Base-by-base conservation (phyloP, 2,888 invertebrate species). In the Antheraea assamensis region DNA sequence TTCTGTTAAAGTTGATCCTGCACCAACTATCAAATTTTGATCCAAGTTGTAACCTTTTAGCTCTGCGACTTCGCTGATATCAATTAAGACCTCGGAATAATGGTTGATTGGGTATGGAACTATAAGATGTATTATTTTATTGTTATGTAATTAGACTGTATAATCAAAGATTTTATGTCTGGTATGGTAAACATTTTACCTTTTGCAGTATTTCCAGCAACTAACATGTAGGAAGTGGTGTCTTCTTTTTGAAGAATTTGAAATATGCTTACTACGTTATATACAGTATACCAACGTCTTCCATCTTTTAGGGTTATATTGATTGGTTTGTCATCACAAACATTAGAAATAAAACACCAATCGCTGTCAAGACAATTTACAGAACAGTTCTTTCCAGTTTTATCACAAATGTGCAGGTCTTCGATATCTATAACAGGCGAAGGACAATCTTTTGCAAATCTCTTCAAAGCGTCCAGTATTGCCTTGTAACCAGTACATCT, bases 401-500 rank as follows among this genome's bases (percentile, higher is more conserved):
- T 82, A 35, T 81, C 77, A 71, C 83, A 83, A 19, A 79, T 78
- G 30, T 70, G 52, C 31, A 90, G 75, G 72, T 90, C 88, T 83
- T 90, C 90, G 17, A 90, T 89, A 73, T 90, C 90, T 8, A 73
- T 49, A 4, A 88, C 70, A 47, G 76, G 66, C 1, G 82, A 74
- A 0, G 88, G 87, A 2, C 92, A 90, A 80, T 95, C 95, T 70
- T 80, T 87, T 10, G 94, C 95, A 73, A 96, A 93, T 0, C 95
- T 94, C 81, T 96, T 96, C 82, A 96, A 96, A 1, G 96, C 95
- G 71, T 96, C 94, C 1, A 95, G 74, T 70, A 96, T 96, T 0
- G 96, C 94, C 61, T 96, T 89, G 80, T 96, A 96, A 0, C 96
- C 96, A 1, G 97, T 97, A 81, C 97, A 97, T 68, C 97, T 93